Percentiles rank a stretch among this genome's conserved stretches.
phyloP scores from a whole-genome alignment of 2,888 invertebrate genomes.

The Stratiomys singularior region DNA sequence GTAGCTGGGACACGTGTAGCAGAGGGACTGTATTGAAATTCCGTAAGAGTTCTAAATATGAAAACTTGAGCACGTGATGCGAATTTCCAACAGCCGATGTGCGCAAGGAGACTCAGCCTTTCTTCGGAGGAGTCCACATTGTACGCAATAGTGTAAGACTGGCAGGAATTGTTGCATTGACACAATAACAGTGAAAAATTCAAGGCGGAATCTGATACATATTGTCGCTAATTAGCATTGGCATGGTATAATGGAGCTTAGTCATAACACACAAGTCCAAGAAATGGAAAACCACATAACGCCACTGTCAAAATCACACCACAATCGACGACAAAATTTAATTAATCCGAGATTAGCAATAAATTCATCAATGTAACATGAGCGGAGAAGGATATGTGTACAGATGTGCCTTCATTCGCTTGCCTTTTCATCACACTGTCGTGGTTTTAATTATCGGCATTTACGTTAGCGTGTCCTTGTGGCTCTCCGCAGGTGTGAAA shows the following conservation, averaged over 20 bases:
- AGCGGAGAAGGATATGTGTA: background rate
- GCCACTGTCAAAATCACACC: background rate
- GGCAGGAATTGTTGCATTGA: no score
- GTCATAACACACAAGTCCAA: no score
- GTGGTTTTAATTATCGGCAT: conserved; percentile 7
- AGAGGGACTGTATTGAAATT: background rate
- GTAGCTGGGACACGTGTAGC: background rate
- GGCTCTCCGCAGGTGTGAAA: background rate
- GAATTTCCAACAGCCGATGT: no score
- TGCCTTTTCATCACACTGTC: background rate
- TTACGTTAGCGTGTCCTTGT: background rate
- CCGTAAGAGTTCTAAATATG: no score
- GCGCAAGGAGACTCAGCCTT: no score
- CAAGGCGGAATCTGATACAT: no score
- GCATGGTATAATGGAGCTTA: no score
- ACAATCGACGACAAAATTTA: background rate
- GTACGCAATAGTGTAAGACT: no score
- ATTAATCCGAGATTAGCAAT: conserved; percentile 5
- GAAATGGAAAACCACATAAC: background rate
- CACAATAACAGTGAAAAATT: no score
- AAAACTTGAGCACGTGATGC: no score
- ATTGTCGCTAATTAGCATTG: no score
- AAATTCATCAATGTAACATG: background rate
- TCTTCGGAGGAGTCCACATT: no score
- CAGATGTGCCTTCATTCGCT: background rate